Evolutionary conservation across 2,113 vertebrate genomes (phyloP), one percentile per base, ranked within the genome.

Genomic region (Gorsachius goisagi): DNA sequence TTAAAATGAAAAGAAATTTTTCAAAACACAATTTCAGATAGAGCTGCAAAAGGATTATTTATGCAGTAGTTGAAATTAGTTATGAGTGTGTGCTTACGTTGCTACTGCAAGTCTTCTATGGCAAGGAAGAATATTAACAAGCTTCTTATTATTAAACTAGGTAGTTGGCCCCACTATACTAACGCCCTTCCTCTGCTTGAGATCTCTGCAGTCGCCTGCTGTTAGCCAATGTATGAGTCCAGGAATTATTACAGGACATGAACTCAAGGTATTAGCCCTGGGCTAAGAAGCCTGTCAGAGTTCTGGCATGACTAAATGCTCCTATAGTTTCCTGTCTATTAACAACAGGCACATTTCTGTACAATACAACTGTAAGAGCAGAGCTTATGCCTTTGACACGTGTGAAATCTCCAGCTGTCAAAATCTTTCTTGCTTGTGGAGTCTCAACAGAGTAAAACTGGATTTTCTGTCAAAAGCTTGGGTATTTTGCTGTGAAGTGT

Each of bases 351-450:
- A 0, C 58, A 21, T 79, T 88, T 83, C 75, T 69, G 24, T 86
- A n/a, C 72, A 86, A 89, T 41, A 75, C 58, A 26, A 74, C 52
- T 75, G 23, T 56, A 90, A 89, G 50, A 56, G 62, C 30, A 49
- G 20, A 35, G 24, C 22, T 64, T 79, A 28, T 89, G 52, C 16
- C 74, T 95, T 77, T 67, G 76, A 81, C 56, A 92, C 0, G 2
- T 63, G 67, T 63, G 72, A 92, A 95, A 90, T 69, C 59, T 67
- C 69, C 83, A 93, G 55, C 92, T 90, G 80, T 75, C 64, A 87
- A 85, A 89, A 87, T 87, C 53, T 67, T 77, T 82, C 63, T 84
- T 96, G 83, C 72, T 63, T 58, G 47, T 67, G n/a, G 41, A 86
- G 28, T 55, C 55, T 10, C 41, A 69, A 76, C 87, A 53, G 15